These are phyloP conservation scores for Theropithecus gelada DNA, from an alignment of 2,113 vertebrate genomes.

Conservation along the genomic window DNA sequence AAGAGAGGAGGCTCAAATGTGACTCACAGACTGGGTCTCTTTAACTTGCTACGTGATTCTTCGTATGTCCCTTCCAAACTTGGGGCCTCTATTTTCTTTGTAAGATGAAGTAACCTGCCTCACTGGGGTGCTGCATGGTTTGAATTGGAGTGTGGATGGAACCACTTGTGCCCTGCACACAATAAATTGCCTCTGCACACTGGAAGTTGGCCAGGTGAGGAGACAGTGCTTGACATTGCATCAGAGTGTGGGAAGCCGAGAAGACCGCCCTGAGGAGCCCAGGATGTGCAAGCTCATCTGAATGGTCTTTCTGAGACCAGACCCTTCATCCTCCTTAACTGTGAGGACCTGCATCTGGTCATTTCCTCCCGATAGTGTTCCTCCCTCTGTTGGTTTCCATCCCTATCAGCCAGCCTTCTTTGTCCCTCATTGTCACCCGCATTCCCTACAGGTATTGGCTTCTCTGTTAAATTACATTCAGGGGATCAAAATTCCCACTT, in stretches of 20 bases:
- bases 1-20: too few species aligned
- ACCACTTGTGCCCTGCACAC: background rate
- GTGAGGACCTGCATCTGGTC: background rate
- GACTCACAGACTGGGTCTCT: background rate
- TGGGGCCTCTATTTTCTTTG: background rate
- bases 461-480: background rate
- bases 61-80: background rate
- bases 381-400: background rate
- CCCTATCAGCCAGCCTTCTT: background rate
- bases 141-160: background rate
- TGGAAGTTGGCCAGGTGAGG: background rate
- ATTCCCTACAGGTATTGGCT: background rate
- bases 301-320: background rate
- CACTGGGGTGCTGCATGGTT: background rate
- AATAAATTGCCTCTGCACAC: accelerated
- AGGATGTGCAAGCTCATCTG: too few species aligned
- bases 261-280: background rate
- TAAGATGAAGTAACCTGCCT: background rate
- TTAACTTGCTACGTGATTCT: background rate
- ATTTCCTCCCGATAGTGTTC: background rate
- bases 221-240: accelerated
- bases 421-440: background rate
- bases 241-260: background rate
- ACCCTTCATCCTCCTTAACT: accelerated
- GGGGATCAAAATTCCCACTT: background rate